Conservation (phyloP, 2,888 invertebrate genomes). For the Aphodius granarius region DNA sequence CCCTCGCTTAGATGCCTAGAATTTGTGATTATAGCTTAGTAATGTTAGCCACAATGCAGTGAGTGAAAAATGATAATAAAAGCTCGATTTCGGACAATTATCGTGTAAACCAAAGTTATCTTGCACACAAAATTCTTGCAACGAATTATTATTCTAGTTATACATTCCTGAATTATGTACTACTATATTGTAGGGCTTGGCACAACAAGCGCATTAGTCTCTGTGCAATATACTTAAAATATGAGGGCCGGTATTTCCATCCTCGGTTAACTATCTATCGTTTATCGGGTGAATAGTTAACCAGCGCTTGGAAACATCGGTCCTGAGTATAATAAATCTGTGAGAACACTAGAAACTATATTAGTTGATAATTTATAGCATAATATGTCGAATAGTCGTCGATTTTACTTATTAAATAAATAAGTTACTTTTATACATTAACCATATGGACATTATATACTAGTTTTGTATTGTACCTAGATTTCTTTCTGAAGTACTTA, state of each 20-base stretch:
- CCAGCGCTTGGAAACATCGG: too few relatives aligned
- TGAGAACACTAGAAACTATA: background rate
- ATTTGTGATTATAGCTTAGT: slow-evolving; percentile 35
- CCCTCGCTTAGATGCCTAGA: slow-evolving; percentile 40
- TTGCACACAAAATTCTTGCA: slow-evolving; percentile 11
- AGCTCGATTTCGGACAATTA: background rate
- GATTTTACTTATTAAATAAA: background rate
- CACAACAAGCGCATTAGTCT: slow-evolving; percentile 11
- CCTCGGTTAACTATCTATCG: too few relatives aligned
- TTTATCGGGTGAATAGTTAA: too few relatives aligned
- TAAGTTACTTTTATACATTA: background rate
- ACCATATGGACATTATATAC: background rate
- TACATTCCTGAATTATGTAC: too few relatives aligned
- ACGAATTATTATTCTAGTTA: slow-evolving; percentile 10
- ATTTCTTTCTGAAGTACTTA: background rate
- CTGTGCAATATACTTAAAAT: slow-evolving; percentile 4
- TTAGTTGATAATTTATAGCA: background rate
- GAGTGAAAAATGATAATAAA: background rate
- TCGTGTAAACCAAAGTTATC: slow-evolving; percentile 10
- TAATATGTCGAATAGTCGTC: background rate
- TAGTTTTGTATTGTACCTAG: background rate
- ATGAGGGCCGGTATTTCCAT: too few relatives aligned
- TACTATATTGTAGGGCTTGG: background rate
- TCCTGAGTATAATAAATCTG: background rate
- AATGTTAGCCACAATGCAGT: background rate